phyloP scores from a whole-genome alignment of 2,888 invertebrate species.

The Drosophila paranaensis region DNA sequence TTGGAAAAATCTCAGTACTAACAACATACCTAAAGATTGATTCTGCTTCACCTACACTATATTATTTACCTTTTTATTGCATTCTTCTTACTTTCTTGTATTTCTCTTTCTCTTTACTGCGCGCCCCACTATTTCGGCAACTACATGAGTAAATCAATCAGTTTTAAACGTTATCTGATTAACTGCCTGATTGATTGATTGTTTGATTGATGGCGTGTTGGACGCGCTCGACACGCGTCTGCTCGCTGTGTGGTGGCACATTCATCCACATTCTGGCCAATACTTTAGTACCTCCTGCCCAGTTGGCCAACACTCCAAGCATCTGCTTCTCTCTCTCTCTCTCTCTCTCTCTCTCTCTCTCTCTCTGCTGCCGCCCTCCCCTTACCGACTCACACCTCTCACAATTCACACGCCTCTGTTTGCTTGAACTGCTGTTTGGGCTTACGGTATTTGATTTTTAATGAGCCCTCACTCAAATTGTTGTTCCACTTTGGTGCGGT shows the following conservation, averaged over 20 bases:
- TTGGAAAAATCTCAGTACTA: no score
- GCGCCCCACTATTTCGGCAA: not conserved
- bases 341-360: conserved; percentile 7
- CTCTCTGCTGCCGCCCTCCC: not conserved
- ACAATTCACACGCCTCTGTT: conserved; percentile 28
- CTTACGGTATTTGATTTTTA: conserved; percentile 46
- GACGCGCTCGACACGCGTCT: conserved; percentile 32
- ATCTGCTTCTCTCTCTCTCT: not conserved
- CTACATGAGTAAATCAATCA: conserved; percentile 52
- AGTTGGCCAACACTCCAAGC: not conserved
- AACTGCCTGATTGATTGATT: conserved; percentile 28
- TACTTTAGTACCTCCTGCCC: not conserved
- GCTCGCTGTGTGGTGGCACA: conserved; percentile 24
- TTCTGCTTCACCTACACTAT: no score
- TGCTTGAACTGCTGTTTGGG: conserved; percentile 31
- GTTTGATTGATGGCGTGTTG: conserved; percentile 41
- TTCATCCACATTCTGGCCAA: conserved; percentile 16
- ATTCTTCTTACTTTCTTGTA: not conserved
- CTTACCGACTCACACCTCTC: not conserved
- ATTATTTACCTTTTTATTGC: no score
- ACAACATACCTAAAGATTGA: no score
- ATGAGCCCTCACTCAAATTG: conserved; percentile 45
- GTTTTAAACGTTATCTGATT: conserved; percentile 32
- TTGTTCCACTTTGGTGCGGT: conserved; percentile 18
- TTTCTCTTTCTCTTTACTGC: not conserved